Base-by-base conservation (phyloP, 2,113 vertebrate species). In the Mellivora capensis region DNA sequence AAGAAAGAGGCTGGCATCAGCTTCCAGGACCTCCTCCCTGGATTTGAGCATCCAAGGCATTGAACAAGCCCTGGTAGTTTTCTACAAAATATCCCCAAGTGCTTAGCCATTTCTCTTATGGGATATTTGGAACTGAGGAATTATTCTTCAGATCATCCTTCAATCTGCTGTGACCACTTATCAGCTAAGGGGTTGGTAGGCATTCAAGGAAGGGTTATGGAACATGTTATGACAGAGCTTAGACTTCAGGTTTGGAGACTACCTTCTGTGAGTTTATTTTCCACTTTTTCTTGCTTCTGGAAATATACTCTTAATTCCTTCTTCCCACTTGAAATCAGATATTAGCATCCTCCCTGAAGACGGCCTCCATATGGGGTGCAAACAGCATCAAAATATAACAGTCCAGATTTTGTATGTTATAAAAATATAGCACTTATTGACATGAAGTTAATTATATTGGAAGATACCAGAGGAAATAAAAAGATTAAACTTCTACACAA, bases 391-490 rank as follows among this genome's bases (percentile, higher is more conserved):
- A 87, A 95, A 91, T 95, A n/a, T 76, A 87, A 92, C 49, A 69
- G 83, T n/a, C n/a, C 62, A 90, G 81, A 77, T 85, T 96, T 97
- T 79, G 69, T 74, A 77, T 86, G 64, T 81, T 97, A 81, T 93
- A 88, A 93, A 96, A 97, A 94, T 90, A 94, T 37, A 93, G 9
- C 34, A 94, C 71, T 94, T 98, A 96, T 96, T 97, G 96, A 98
- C 88, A 74, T 47, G 54, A 95, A 97, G 95, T 90, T 97, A 96
- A 95, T 97, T 96, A 95, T 87, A 87, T 92, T 90, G 74, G 90
- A 93, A 69, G 59, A 64, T 27, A 90, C 92, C 20, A 92, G 90
- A 93, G 83, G 92, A 95, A 96, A 95, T 94, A 93, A 88, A 88
- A 93, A 97, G 83, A 98, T 98, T 90, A 87, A 96, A 89, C 31